Evolutionary conservation across 2,888 invertebrate species (phyloP).

Genomic region (Eudemis profundana): DNA sequence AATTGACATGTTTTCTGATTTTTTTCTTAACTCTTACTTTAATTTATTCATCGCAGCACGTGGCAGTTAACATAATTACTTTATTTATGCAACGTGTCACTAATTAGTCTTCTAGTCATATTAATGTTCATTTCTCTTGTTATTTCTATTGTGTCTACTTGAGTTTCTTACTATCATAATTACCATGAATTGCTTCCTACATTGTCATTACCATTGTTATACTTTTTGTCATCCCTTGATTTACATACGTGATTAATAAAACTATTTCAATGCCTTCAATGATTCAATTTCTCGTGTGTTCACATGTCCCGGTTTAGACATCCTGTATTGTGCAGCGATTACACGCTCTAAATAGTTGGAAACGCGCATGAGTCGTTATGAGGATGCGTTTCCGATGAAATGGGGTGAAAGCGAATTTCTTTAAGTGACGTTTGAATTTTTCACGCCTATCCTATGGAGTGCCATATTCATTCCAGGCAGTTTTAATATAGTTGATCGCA

Average conservation of each 20-base stretch:
- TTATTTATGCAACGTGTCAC: constrained; percentile 9
- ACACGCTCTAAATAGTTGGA: constrained; percentile 50
- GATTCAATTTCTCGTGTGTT: constrained; percentile 45
- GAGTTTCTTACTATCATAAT: constrained; percentile 30
- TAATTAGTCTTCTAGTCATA: constrained; percentile 30
- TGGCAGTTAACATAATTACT: background rate
- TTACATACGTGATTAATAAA: constrained; percentile 34
- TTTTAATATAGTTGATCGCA: no score
- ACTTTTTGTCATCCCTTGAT: constrained; percentile 20
- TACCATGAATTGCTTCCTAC: background rate
- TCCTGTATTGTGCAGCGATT: constrained; percentile 55
- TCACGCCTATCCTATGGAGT: background rate
- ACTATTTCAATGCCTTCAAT: constrained; percentile 18
- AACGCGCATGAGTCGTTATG: constrained; percentile 47
- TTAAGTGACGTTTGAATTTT: constrained; percentile 28
- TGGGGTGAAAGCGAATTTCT: constrained; percentile 44
- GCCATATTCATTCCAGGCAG: no score
- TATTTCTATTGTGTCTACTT: constrained; percentile 4
- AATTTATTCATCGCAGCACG: background rate
- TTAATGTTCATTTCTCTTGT: background rate
- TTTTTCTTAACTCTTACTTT: background rate
- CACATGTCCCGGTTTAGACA: constrained; percentile 60
- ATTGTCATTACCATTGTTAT: constrained; percentile 30
- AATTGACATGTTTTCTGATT: background rate
- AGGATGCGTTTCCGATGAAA: constrained; percentile 52